Conservation (phyloP, 2,888 invertebrate genomes). For the Agelastica alni region DNA sequence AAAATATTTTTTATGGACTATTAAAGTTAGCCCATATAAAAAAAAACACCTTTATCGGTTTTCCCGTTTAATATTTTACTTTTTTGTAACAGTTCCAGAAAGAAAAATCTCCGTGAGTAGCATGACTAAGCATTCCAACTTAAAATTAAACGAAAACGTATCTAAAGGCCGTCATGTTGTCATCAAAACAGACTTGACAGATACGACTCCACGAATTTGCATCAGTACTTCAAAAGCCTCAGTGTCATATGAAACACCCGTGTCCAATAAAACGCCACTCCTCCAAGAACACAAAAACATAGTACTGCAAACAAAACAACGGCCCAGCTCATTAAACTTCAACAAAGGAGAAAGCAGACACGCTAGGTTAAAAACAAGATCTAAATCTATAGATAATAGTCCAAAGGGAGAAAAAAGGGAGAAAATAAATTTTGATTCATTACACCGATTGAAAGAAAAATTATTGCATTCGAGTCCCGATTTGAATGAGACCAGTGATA, state of each 20-base stretch:
- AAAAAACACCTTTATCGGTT: too few species aligned
- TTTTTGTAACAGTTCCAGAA: slow-evolving; percentile 48
- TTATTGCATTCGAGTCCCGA: slow-evolving; percentile 52
- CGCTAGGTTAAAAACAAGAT: slow-evolving; percentile 42
- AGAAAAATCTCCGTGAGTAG: slow-evolving; percentile 42
- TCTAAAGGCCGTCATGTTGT: slow-evolving; percentile 49
- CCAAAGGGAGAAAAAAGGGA: slow-evolving; percentile 39
- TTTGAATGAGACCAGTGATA: slow-evolving; percentile 59
- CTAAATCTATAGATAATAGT: slow-evolving; percentile 50
- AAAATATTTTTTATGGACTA: too few species aligned
- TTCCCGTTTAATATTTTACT: too few species aligned
- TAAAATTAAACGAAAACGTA: slow-evolving; percentile 36
- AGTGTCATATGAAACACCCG: slow-evolving; percentile 40
- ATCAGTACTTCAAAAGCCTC: slow-evolving; percentile 39
- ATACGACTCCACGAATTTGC: slow-evolving; percentile 36
- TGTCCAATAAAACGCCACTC: slow-evolving; percentile 36
- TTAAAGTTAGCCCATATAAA: too few species aligned
- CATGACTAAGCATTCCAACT: slow-evolving; percentile 37
- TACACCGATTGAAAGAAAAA: slow-evolving; percentile 53
- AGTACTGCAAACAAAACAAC: slow-evolving; percentile 37
- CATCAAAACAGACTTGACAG: slow-evolving; percentile 45
- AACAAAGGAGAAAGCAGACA: slow-evolving; percentile 41
- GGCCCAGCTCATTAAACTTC: slow-evolving; percentile 48
- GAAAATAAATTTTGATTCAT: slow-evolving; percentile 47
- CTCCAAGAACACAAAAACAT: slow-evolving; percentile 40